These are phyloP conservation scores for Zosterops hypoxanthus DNA, from an alignment of 2,113 vertebrate species.

Conservation along the genomic window DNA sequence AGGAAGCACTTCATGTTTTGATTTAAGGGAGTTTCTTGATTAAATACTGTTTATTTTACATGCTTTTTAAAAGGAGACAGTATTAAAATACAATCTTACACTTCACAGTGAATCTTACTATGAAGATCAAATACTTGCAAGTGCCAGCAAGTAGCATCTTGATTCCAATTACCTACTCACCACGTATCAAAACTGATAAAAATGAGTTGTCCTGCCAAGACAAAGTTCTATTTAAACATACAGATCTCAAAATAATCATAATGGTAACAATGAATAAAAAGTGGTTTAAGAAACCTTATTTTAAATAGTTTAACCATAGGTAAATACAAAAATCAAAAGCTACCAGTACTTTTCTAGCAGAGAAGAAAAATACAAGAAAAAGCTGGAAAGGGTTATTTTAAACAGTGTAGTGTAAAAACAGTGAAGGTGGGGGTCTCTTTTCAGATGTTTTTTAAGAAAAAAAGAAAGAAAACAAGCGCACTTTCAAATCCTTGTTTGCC, in stretches of 20 bases:
- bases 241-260: neutral
- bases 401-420: neutral
- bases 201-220: neutral
- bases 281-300: neutral
- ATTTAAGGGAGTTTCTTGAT: neutral
- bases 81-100: constrained; percentile 21
- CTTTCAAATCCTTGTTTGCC: constrained; percentile 64
- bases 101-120: neutral
- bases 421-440: neutral
- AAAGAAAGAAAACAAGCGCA: constrained; percentile 48
- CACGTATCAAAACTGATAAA: neutral
- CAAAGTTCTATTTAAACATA: neutral
- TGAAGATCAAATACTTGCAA: constrained; percentile 26
- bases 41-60: neutral
- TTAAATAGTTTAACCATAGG: neutral
- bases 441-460: constrained; percentile 44
- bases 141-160: constrained; percentile 38
- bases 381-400: neutral
- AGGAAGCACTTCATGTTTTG: neutral
- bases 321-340: constrained; percentile 5
- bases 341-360: neutral
- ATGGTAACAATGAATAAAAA: neutral
- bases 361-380: neutral
- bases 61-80: neutral
- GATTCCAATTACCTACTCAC: constrained; percentile 37